Evolutionary conservation across 2,113 vertebrate species (phyloP).

Genomic region (Psettodes erumei): DNA sequence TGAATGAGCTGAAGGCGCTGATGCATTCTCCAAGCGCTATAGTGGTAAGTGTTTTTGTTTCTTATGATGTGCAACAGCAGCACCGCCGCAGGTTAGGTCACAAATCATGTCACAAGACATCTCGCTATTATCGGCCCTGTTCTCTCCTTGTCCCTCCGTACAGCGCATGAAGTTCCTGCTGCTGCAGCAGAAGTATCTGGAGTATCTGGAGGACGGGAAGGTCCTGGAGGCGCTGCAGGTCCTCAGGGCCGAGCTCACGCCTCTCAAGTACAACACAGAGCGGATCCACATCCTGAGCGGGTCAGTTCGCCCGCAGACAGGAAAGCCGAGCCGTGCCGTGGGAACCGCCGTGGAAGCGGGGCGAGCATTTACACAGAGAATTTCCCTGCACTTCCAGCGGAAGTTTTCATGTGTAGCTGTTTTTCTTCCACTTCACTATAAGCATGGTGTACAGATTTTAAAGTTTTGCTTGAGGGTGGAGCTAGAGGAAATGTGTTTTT

Average conservation of each 20-base stretch:
- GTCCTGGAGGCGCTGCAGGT: constrained; percentile 97
- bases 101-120: too few relatives aligned
- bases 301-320: constrained; percentile 75
- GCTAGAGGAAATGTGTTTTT: too few relatives aligned
- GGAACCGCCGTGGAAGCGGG: neutral
- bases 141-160: constrained; percentile 39
- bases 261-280: constrained; percentile 96
- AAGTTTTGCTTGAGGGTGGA: neutral
- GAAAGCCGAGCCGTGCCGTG: neutral
- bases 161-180: constrained; percentile 99
- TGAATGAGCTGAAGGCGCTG: constrained; percentile 97
- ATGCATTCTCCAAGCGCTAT: constrained; percentile 97
- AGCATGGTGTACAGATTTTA: neutral
- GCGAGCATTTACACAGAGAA: neutral
- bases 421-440: too few relatives aligned
- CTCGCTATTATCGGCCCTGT: neutral
- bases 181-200: constrained; percentile 98
- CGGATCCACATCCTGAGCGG: constrained; percentile 96
- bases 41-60: constrained; percentile 88
- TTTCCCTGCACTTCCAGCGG: neutral
- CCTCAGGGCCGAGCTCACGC: constrained; percentile 93
- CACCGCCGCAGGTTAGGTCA: too few relatives aligned
- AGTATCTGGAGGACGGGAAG: constrained; percentile 97
- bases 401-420: neutral
- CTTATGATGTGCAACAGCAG: neutral